These are phyloP conservation scores for Mesopsocus fuscifrons DNA, from an alignment of 2,888 invertebrate genomes.

Conservation along the genomic window DNA sequence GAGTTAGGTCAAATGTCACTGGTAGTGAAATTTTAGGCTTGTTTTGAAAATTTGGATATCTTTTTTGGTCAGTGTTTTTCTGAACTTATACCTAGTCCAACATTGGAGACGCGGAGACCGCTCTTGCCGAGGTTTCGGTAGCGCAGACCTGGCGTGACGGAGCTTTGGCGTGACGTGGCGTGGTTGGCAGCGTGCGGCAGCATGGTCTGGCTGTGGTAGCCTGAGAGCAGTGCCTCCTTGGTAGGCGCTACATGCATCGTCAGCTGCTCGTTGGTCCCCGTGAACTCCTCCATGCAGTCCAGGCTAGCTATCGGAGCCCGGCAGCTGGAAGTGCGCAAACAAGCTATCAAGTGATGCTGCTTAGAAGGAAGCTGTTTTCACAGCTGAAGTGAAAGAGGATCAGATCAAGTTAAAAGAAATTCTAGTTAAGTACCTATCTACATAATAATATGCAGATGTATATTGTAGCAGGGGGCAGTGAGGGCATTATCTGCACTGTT, in stretches of 20 bases:
- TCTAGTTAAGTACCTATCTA: no score
- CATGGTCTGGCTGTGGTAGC: conserved; percentile 29
- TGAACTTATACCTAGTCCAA: conserved; percentile 53
- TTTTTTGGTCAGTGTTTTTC: no score
- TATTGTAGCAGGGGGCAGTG: no score
- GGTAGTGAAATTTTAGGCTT: no score
- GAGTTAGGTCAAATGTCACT: no score
- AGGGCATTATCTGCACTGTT: no score
- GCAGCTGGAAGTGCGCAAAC: conserved; percentile 39
- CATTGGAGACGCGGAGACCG: conserved; percentile 83
- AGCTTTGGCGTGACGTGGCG: conserved; percentile 32
- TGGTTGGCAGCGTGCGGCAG: conserved; percentile 28
- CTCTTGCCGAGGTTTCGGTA: conserved; percentile 92
- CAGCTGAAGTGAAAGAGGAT: neutral
- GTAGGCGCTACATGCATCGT: conserved; percentile 20
- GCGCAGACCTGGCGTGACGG: conserved; percentile 61
- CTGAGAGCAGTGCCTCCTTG: conserved; percentile 33
- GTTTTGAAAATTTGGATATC: no score
- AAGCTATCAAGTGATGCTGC: neutral
- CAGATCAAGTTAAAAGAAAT: neutral
- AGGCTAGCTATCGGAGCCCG: conserved; percentile 81
- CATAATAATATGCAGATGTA: no score
- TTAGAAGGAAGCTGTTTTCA: conserved; percentile 5
- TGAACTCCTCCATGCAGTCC: conserved; percentile 90
- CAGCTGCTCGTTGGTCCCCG: conserved; percentile 37